A percentile compares a stretch with the other conserved stretches of the same genome.
Evolutionary conservation across 2,888 invertebrate genomes (phyloP).

Genomic region (Macrophya annulata): DNA sequence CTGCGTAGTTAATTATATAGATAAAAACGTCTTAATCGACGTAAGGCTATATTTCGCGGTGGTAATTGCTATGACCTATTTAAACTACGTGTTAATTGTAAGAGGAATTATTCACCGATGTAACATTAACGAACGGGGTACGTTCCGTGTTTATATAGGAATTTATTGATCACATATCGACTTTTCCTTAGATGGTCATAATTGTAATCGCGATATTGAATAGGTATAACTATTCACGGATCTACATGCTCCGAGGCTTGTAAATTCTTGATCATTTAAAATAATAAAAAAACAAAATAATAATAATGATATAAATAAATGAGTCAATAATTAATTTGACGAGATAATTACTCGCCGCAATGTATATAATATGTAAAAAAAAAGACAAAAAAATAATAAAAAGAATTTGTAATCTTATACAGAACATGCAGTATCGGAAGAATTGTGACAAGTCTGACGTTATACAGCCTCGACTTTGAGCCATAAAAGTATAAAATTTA

Average conservation of each 20-base stretch:
- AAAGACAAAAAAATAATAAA: neutral
- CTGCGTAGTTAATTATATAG: conserved; percentile 24
- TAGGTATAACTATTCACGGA: conserved; percentile 6
- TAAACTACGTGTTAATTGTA: neutral
- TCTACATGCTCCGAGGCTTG: conserved; percentile 18
- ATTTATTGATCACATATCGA: conserved; percentile 47
- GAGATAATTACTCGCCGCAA: neutral
- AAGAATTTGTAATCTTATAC: neutral
- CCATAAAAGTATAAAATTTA: neutral
- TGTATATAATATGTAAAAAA: neutral
- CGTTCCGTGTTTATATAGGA: conserved; percentile 34
- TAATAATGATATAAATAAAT: neutral
- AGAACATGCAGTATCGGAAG: neutral
- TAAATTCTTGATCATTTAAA: conserved; percentile 12
- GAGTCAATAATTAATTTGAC: conserved; percentile 10
- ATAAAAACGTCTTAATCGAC: conserved; percentile 38
- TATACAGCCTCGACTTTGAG: neutral
- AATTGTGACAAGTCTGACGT: neutral
- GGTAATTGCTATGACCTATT: conserved; percentile 38
- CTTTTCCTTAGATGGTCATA: conserved; percentile 46
- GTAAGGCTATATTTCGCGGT: conserved; percentile 26
- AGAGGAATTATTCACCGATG: conserved; percentile 30
- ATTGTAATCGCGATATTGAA: conserved; percentile 15
- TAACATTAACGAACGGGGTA: neutral
- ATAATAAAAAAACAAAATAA: neutral